phyloP scores from a whole-genome alignment of 2,113 vertebrate genomes.

The Alectura lathami region DNA sequence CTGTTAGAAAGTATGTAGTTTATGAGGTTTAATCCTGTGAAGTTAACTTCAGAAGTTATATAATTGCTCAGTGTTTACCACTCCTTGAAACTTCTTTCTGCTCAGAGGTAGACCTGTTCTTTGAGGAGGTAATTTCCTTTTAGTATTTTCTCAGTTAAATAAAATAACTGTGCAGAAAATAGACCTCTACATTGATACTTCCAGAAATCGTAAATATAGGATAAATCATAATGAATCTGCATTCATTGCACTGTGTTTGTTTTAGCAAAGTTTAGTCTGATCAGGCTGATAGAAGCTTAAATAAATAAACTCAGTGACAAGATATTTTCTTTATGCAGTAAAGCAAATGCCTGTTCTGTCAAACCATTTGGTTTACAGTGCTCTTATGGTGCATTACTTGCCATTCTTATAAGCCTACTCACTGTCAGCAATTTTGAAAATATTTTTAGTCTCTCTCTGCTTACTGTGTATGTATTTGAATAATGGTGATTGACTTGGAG shows the following conservation, averaged over 20 bases:
- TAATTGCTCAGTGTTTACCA: neutral
- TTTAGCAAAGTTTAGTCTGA: neutral
- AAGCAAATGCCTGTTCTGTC: neutral
- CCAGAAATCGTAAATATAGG: neutral
- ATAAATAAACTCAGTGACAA: neutral
- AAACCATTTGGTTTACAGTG: neutral
- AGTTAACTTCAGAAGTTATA: neutral
- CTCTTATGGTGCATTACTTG: neutral
- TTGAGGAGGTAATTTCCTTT: neutral
- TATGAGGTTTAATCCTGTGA: neutral
- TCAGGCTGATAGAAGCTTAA: neutral
- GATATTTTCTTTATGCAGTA: neutral
- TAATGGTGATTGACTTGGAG: neutral
- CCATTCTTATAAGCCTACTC: neutral
- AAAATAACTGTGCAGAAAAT: neutral
- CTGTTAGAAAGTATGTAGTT: neutral
- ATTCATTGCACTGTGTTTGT: neutral
- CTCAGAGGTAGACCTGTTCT: neutral
- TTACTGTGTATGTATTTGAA: neutral
- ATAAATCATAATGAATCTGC: neutral
- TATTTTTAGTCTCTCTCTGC: neutral
- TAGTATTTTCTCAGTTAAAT: neutral
- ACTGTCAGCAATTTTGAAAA: neutral
- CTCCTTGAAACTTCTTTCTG: neutral
- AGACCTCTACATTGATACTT: neutral